Percentiles rank a stretch among this genome's conserved stretches.
phyloP scores from a whole-genome alignment of 2,888 invertebrate genomes.

The Asteroscopus sphinx region DNA sequence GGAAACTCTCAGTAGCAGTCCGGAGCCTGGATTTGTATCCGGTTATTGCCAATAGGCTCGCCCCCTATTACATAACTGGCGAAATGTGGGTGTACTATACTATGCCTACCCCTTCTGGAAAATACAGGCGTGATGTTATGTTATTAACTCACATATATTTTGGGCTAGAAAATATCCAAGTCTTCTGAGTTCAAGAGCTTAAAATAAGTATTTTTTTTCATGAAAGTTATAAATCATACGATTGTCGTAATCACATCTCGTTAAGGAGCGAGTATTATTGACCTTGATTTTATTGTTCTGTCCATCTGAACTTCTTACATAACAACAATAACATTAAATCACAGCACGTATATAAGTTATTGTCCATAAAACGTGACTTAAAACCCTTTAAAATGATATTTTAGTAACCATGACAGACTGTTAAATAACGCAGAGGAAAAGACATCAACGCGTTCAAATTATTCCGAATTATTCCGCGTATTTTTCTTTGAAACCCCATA shows the following conservation, averaged over 20 bases:
- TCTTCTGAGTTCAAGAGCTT: too few species aligned
- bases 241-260: conserved; percentile 3
- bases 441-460: conserved; percentile 47
- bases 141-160: too few species aligned
- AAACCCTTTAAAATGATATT: conserved; percentile 7
- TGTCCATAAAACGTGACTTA: conserved; percentile 32
- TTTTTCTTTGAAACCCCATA: conserved; percentile 8
- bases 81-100: too few species aligned
- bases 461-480: not conserved
- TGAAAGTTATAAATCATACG: not conserved
- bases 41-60: too few species aligned
- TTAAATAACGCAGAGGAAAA: conserved; percentile 26
- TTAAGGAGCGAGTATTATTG: conserved; percentile 8
- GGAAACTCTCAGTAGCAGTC: too few species aligned
- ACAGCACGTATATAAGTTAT: conserved; percentile 37
- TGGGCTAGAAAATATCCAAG: too few species aligned
- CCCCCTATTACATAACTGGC: too few species aligned
- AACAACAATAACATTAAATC: conserved; percentile 38
- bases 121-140: too few species aligned
- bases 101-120: too few species aligned
- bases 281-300: conserved; percentile 1
- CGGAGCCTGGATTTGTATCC: too few species aligned
- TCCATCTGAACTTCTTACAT: conserved; percentile 23
- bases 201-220: not conserved
- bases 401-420: conserved; percentile 3